phyloP scores from a whole-genome alignment of 2,888 invertebrate genomes.

The Cybosia mesomella region DNA sequence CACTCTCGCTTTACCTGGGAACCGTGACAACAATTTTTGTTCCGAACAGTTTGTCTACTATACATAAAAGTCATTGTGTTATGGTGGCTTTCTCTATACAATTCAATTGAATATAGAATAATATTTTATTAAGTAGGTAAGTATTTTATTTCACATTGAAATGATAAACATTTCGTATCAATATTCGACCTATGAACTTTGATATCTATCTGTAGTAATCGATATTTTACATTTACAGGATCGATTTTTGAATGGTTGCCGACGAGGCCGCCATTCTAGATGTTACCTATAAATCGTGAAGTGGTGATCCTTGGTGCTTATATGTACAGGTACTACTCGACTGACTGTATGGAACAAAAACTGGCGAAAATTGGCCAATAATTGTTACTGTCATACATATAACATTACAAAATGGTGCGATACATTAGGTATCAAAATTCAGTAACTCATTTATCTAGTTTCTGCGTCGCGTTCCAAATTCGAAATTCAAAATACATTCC shows the following conservation, averaged over 20 bases:
- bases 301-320: neutral
- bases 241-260: neutral
- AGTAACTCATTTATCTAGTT: neutral
- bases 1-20: no score
- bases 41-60: no score
- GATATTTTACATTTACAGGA: conserved; percentile 1
- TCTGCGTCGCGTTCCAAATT: no score
- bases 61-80: no score
- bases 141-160: conserved; percentile 5
- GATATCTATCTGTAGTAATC: conserved; percentile 10
- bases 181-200: conserved; percentile 14
- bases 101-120: neutral
- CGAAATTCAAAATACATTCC: no score
- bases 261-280: neutral
- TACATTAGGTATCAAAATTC: neutral
- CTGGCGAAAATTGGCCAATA: no score
- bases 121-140: neutral
- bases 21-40: no score
- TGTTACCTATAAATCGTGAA: neutral
- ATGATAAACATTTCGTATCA: conserved; percentile 8
- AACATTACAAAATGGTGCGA: no score
- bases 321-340: neutral
- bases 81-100: conserved; percentile 1
- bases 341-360: no score
- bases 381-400: no score